Conservation (phyloP, 2,113 vertebrate genomes). For the Clarias macrocephalus region DNA sequence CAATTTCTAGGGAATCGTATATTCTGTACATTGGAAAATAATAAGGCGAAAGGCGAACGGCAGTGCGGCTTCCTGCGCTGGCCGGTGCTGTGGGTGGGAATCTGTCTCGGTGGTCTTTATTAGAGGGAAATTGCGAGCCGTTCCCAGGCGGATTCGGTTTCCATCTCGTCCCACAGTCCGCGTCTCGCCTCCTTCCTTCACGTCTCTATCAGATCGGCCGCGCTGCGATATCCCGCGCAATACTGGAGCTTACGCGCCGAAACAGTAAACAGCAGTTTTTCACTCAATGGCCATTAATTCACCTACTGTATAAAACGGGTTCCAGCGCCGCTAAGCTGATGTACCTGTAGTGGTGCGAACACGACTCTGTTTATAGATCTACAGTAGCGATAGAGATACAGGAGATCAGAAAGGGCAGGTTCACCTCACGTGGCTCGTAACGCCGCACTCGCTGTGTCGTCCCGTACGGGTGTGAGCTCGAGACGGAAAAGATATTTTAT, state of each 20-base stretch:
- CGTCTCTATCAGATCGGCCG: neutral
- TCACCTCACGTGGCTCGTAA: neutral
- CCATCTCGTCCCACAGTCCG: slow-evolving; percentile 6
- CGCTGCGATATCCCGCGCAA: neutral
- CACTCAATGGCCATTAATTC: neutral
- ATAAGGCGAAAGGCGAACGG: too few species aligned
- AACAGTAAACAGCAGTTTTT: neutral
- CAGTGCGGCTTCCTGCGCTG: slow-evolving; percentile 16
- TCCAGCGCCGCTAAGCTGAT: neutral
- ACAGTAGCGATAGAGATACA: neutral
- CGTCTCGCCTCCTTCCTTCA: slow-evolving; percentile 12
- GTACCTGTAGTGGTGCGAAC: neutral
- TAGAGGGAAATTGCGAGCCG: neutral
- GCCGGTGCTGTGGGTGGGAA: slow-evolving; percentile 33
- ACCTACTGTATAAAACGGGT: neutral
- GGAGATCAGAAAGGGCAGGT: neutral
- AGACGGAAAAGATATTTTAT: neutral
- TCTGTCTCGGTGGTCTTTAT: slow-evolving; percentile 17
- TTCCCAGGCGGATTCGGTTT: slow-evolving; percentile 47
- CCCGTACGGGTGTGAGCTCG: neutral
- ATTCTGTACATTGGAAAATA: neutral
- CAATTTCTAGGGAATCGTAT: neutral
- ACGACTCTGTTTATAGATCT: neutral
- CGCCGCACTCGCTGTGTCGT: neutral
- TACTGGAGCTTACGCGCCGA: neutral